Conservation (phyloP, 2,888 invertebrate genomes). For the Leistus spinibarbis region DNA sequence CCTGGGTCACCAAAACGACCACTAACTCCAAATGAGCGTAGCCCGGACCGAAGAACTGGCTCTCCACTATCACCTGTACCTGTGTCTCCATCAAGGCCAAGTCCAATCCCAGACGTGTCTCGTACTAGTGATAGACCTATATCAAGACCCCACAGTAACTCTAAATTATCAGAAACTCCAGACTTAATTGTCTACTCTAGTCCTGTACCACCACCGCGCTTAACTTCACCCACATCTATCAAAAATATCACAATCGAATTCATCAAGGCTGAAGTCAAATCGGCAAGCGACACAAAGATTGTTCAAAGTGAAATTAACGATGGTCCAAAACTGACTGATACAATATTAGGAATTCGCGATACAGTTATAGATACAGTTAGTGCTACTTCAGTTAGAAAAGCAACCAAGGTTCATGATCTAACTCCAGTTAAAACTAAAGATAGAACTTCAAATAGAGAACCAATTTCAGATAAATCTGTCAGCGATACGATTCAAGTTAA, state of each 20-base stretch:
- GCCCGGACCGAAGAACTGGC: not conserved
- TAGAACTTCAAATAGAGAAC: not conserved
- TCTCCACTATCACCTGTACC: not conserved
- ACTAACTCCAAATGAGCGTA: not conserved
- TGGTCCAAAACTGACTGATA: slow-evolving; percentile 4
- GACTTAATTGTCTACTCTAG: slow-evolving; percentile 59
- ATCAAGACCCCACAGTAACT: slow-evolving; percentile 30
- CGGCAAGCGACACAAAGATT: not conserved
- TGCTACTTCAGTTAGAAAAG: not conserved
- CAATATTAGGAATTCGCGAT: not conserved
- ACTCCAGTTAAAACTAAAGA: not conserved
- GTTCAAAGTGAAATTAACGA: not conserved
- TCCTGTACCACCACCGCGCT: slow-evolving; percentile 42
- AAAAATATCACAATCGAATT: slow-evolving; percentile 33
- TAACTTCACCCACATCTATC: slow-evolving; percentile 28
- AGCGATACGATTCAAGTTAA: too few species aligned
- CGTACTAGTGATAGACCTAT: slow-evolving; percentile 44
- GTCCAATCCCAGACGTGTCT: slow-evolving; percentile 55
- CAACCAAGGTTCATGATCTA: not conserved
- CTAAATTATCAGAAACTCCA: slow-evolving; percentile 55
- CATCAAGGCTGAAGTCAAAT: not conserved
- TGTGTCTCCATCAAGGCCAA: slow-evolving; percentile 42
- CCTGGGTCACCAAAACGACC: slow-evolving; percentile 13
- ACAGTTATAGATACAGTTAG: not conserved
- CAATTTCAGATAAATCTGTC: too few species aligned